Evolutionary conservation across 1,140 invertebrate genomes (phyloP), one percentile per base, ranked within the genome.

Genomic region (Pseudomyrmex pallidus): DNA sequence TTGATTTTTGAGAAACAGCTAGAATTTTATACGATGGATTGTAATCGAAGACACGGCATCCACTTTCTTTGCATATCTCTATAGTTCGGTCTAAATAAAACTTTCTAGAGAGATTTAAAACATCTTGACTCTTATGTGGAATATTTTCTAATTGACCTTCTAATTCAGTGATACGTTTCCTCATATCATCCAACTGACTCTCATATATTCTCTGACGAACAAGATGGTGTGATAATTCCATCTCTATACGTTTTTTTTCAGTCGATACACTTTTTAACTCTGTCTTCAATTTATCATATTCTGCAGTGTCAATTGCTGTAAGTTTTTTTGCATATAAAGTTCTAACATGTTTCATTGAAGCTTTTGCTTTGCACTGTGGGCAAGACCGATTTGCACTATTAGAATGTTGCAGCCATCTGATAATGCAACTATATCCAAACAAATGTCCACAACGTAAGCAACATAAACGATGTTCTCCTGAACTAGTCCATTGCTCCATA

Each of bases 381-480:
- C 98, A 99, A 68, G 95, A 93, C 25, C 92, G 87, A 17, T 90
- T 91, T 10, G 67, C 80, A 1, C 92, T 92, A 80, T 93, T 92
- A 13, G 87, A 85, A 70, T 8, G 12, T 52, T 89, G 85, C 50
- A 99, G 91, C 98, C 98, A 99, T 63, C 96, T 95, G 52, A 96
- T 95, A 22, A 99, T 97, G 92, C 98, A 99, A 63, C 95, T 95
- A 8, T 96, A 93, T 0, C 98, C 98, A 94, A 98, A 99, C 1
- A 99, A 93, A 94, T 99, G 98, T 0, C 98, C 98, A 94, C 98
- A 99, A 88, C 96, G 96, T 12, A 99, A 94, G 12, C 97, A 96
- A 8, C 96, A 96, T 1, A 99, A 93, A 64, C 98, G 95, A 94
- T 99, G 98, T 1, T 96, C 95, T 0, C 98, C 98, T n/a, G 96